Conservation (phyloP, 1,140 invertebrate genomes). For the Neodiprion fabricii region DNA sequence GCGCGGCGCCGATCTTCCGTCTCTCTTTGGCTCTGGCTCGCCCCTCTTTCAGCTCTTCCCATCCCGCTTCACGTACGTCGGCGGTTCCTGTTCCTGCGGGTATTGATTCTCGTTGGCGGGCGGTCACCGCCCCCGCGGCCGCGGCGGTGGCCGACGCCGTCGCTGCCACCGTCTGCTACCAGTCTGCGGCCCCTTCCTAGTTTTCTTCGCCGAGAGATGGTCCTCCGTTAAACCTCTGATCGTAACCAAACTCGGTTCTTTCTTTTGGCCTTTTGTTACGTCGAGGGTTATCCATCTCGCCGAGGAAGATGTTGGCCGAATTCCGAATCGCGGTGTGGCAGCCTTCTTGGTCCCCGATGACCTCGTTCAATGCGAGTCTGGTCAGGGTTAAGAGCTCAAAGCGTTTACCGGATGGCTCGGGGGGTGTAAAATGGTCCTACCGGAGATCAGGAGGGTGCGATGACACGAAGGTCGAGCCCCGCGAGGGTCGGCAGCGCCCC, state of each 20-base stretch:
- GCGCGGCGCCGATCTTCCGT: conserved; percentile 18
- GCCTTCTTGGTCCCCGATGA: no score
- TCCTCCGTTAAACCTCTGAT: no score
- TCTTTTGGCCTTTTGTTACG: no score
- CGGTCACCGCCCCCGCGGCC: conserved; percentile 61
- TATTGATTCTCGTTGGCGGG: conserved; percentile 63
- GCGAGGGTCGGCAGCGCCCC: neutral
- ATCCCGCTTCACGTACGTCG: conserved; percentile 44
- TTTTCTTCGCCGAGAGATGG: neutral
- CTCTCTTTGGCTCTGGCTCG: conserved; percentile 16
- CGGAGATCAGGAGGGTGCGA: neutral
- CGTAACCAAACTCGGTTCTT: no score
- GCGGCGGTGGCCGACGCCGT: conserved; percentile 50
- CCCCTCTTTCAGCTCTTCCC: conserved; percentile 27
- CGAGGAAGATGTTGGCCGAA: no score
- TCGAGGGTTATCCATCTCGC: no score
- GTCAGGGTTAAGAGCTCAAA: neutral
- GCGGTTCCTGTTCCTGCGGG: conserved; percentile 62
- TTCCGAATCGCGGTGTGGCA: no score
- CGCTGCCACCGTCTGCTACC: conserved; percentile 56
- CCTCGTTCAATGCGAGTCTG: neutral
- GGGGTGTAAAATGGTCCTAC: neutral
- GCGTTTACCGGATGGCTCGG: neutral
- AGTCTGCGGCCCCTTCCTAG: conserved; percentile 53
- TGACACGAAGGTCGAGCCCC: conserved; percentile 3